These are phyloP conservation scores for Dasypus novemcinctus DNA, from an alignment of 2,113 vertebrate species.

Conservation along the genomic window DNA sequence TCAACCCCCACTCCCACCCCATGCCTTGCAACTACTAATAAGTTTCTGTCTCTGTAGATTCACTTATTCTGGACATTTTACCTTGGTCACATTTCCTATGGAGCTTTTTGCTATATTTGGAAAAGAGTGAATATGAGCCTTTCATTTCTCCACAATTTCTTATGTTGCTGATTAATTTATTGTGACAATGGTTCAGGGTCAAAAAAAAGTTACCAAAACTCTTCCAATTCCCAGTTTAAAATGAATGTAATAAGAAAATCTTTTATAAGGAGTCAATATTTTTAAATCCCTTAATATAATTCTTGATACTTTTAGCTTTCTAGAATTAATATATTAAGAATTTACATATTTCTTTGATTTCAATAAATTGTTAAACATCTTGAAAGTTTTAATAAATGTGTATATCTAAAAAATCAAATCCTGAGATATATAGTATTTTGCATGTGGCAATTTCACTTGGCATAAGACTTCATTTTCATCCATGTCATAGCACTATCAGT, in stretches of 20 bases:
- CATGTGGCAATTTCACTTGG: neutral
- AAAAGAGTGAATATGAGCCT: neutral
- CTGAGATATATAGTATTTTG: neutral
- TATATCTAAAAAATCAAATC: neutral
- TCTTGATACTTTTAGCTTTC: slow-evolving; percentile 69
- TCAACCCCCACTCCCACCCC: neutral
- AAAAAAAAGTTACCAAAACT: neutral
- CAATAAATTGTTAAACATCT: slow-evolving; percentile 82
- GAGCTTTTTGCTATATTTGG: neutral
- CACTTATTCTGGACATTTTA: too few species aligned
- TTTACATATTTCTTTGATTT: slow-evolving; percentile 37
- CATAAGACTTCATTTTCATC: neutral
- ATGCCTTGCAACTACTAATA: neutral
- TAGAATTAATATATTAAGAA: neutral
- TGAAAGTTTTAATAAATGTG: slow-evolving; percentile 84
- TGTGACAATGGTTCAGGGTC: neutral
- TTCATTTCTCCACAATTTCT: neutral
- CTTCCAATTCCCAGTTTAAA: neutral
- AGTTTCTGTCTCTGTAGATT: neutral
- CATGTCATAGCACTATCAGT: neutral
- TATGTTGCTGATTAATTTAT: neutral
- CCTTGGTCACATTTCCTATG: too few species aligned
- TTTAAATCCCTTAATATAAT: neutral
- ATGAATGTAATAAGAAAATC: neutral
- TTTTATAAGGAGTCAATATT: neutral